Conservation (phyloP, 2,113 vertebrate species). For the Forbesichthys papilliferus region DNA sequence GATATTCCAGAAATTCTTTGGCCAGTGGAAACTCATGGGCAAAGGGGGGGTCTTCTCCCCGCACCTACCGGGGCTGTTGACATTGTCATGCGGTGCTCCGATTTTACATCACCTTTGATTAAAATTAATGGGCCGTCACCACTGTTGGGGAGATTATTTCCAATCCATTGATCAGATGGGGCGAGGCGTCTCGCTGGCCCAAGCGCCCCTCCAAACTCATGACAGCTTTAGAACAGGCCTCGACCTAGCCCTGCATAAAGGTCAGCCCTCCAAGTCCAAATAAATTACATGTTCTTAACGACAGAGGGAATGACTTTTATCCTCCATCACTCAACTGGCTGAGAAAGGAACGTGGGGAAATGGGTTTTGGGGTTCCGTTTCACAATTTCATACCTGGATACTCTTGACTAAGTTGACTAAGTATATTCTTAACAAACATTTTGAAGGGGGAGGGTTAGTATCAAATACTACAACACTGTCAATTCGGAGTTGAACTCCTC, state of each 20-base stretch:
- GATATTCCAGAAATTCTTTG: too few relatives aligned
- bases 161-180: conserved; percentile 93
- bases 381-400: conserved; percentile 71
- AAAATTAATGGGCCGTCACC: conserved; percentile 97
- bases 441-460: too few relatives aligned
- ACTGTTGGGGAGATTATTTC: conserved; percentile 91
- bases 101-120: conserved; percentile 96
- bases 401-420: conserved; percentile 53
- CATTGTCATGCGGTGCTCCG: conserved; percentile 86
- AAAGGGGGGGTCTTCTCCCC: conserved; percentile 77
- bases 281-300: conserved; percentile 83
- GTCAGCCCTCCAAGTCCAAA: conserved; percentile 83
- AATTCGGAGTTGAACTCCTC: too few relatives aligned
- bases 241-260: conserved; percentile 76
- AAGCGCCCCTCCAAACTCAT: conserved; percentile 76
- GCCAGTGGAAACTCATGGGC: too few relatives aligned
- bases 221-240: conserved; percentile 85
- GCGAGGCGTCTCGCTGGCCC: conserved; percentile 81
- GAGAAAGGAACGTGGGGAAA: conserved; percentile 36
- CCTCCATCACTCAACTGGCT: conserved; percentile 77
- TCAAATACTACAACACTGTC: too few relatives aligned
- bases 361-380: conserved; percentile 6
- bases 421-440: conserved; percentile 14
- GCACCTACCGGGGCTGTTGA: conserved; percentile 88
- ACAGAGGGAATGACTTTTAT: conserved; percentile 73